Base-by-base conservation (phyloP, 1,140 invertebrate genomes). In the Pectinophora gossypiella region DNA sequence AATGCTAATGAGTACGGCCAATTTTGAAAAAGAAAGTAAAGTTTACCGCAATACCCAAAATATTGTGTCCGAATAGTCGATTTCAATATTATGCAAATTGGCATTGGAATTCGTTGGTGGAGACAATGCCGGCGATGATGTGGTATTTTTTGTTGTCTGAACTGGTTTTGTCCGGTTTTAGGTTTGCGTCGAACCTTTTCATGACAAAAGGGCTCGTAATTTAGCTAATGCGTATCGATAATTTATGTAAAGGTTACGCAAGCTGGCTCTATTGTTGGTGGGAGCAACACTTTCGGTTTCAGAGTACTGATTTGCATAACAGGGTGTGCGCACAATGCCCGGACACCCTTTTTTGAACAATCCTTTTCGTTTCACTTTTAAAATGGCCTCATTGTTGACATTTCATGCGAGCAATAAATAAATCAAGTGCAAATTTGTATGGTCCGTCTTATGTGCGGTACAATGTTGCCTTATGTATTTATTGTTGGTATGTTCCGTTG, bases 361-460 rank as follows among this genome's bases (percentile, higher is more conserved):
- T 80, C 68, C 72, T 76, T 83, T 79, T 74, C 74, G 80, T 84
- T 86, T 83, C 77, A 83, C 77, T 83, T 86, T 86, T 84, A 76
- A 79, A 72, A 70, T 61, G 61, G 69, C 75, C 62, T 62, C 73
- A 85, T 86, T 86, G 79, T 86, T 82, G 76, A 83, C 64, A 82
- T 82, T 86, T 72, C 70, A 70, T 73, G 60, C 51, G 68, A 71
- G 79, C 61, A 82, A 85, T 86, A 86, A 86, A 86, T 86, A 86
- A 86, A 85, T 86, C 83, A 86, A 63, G 57, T 54, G 64, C 51
- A 64, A 71, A 68, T 76, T 79, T 80, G 75, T 80, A 75, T 61
- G 71, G 70, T 78, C 57, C 62, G 59, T 61, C 54, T 59, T 59
- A 64, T 72, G 69, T 72, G 56, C 52, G 51, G 53, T 53, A 56